Evolutionary conservation across 2,888 invertebrate genomes (phyloP).

Genomic region (Ernsta delagoae): DNA sequence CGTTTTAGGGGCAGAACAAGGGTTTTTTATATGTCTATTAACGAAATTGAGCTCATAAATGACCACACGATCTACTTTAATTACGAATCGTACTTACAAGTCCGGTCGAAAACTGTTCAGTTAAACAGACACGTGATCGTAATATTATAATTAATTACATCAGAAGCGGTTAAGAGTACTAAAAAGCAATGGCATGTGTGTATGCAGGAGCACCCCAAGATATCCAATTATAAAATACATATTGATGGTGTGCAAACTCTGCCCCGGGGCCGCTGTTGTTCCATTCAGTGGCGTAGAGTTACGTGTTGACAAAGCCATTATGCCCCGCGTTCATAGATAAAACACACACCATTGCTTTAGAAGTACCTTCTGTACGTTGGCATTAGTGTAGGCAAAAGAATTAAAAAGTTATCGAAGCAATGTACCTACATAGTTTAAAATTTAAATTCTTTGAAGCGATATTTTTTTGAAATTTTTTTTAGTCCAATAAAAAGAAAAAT

Average conservation of each 20-base stretch:
- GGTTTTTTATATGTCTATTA: no score
- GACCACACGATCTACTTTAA: no score
- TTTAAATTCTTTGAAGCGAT: no score
- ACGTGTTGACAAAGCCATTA: constrained; percentile 82
- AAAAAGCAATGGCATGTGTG: constrained; percentile 30
- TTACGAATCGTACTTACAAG: not conserved
- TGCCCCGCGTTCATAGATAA: constrained; percentile 45
- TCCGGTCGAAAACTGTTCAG: not conserved
- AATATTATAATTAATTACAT: constrained; percentile 2
- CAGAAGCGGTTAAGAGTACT: constrained; percentile 1
- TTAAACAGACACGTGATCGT: not conserved
- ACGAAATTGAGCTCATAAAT: no score
- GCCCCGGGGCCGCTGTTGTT: constrained; percentile 64
- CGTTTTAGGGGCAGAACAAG: no score
- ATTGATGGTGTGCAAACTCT: constrained; percentile 69
- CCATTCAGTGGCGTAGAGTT: constrained; percentile 72
- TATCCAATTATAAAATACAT: constrained; percentile 68
- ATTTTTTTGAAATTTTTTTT: no score
- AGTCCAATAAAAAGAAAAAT: no score
- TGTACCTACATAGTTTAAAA: no score
- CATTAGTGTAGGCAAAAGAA: no score
- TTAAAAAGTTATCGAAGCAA: no score
- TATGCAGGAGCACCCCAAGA: constrained; percentile 36
- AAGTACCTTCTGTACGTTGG: not conserved
- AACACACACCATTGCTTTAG: constrained; percentile 28